Percentiles rank a stretch among this genome's conserved stretches.
Conservation (phyloP, 2,888 invertebrate species). For the Alviniconcha strummeri region DNA sequence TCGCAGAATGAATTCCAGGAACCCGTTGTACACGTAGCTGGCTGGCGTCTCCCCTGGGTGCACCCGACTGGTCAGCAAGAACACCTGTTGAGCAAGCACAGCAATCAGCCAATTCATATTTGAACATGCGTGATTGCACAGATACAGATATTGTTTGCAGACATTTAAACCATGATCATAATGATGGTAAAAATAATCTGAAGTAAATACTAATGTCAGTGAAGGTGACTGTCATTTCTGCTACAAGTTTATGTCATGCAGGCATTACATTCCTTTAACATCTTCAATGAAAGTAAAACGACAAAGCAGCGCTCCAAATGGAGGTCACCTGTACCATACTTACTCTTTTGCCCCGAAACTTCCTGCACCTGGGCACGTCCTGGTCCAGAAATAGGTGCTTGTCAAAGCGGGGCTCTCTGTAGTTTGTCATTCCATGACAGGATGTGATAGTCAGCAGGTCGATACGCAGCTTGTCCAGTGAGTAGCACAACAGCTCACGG, state of each 20-base stretch:
- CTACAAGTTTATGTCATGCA: too few species aligned
- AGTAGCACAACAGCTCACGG: constrained; percentile 85
- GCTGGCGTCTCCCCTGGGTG: constrained; percentile 95
- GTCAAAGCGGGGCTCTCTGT: constrained; percentile 82
- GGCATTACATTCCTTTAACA: too few species aligned
- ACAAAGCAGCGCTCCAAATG: too few species aligned
- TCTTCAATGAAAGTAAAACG: too few species aligned
- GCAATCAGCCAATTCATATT: background rate
- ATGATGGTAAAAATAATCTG: background rate
- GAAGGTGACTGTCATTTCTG: too few species aligned
- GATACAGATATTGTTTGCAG: background rate
- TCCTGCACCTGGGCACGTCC: constrained; percentile 81
- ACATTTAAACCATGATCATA: background rate
- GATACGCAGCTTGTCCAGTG: constrained; percentile 85
- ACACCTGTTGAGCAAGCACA: constrained; percentile 77
- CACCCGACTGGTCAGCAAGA: constrained; percentile 90
- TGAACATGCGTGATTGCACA: background rate
- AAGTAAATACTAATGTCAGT: too few species aligned
- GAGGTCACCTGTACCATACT: constrained; percentile 11
- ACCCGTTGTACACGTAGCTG: constrained; percentile 92
- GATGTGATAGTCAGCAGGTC: constrained; percentile 90
- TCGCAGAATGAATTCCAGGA: constrained; percentile 84
- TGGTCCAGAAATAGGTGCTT: constrained; percentile 79
- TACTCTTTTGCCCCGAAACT: constrained; percentile 78
- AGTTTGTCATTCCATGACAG: constrained; percentile 83